Evolutionary conservation across 2,888 invertebrate species (phyloP).

Genomic region (Leptarthrus brevirostris): DNA sequence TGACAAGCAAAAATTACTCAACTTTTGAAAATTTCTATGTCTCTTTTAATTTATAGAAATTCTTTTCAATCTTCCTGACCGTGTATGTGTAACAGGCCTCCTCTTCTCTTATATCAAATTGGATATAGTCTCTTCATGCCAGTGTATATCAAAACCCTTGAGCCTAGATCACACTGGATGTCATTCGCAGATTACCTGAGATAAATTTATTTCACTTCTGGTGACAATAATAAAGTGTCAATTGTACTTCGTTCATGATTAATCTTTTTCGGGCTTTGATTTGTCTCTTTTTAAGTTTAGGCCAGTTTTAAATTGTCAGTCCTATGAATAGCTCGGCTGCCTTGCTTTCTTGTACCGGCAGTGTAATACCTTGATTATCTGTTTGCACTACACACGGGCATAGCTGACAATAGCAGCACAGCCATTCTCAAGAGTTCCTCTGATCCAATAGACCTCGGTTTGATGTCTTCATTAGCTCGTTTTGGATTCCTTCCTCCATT

Average conservation of each 20-base stretch:
- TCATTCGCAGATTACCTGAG: conserved; percentile 44
- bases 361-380: conserved; percentile 20
- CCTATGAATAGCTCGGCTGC: background rate
- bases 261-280: conserved; percentile 22
- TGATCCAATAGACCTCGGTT: conserved; percentile 30
- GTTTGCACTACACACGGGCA: background rate
- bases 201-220: conserved; percentile 34
- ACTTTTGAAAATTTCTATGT: background rate
- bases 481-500: conserved; percentile 52
- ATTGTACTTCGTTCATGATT: conserved; percentile 23
- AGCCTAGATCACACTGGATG: background rate
- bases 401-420: conserved; percentile 21
- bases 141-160: background rate
- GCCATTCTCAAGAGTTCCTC: conserved; percentile 8
- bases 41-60: conserved; percentile 5
- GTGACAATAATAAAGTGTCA: conserved; percentile 41
- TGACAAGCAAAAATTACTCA: conserved; percentile 31
- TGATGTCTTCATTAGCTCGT: conserved; percentile 53
- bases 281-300: conserved; percentile 12
- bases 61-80: background rate
- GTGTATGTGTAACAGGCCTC: background rate
- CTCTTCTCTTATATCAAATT: background rate
- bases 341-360: background rate
- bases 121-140: background rate
- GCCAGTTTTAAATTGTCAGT: conserved; percentile 26